A percentile compares a stretch with the other conserved stretches of the same genome.
Conservation (phyloP, 2,888 invertebrate species). For the Plebejus anna region DNA sequence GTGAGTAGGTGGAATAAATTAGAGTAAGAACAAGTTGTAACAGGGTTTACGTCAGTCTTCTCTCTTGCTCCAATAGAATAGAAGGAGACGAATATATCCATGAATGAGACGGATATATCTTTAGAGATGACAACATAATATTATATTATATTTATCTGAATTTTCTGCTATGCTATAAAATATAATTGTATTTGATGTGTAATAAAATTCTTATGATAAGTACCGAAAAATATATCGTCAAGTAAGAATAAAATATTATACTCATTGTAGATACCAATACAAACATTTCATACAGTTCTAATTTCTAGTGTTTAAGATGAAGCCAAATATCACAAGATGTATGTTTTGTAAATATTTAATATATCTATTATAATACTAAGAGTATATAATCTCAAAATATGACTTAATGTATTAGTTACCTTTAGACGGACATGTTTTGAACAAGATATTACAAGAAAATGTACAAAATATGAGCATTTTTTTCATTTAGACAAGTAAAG, state of each 20-base stretch:
- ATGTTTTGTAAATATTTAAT: constrained; percentile 50
- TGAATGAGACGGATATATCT: background rate
- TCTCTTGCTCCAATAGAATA: background rate
- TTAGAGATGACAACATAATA: background rate
- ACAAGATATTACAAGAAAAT: background rate
- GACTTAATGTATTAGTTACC: constrained; percentile 62
- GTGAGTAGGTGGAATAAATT: background rate
- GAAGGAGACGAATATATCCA: background rate
- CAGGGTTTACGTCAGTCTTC: constrained; percentile 3
- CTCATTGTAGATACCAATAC: background rate
- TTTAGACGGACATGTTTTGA: constrained; percentile 56
- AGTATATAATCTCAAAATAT: constrained; percentile 57
- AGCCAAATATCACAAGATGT: constrained; percentile 72
- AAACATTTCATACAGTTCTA: constrained; percentile 47
- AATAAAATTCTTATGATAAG: background rate
- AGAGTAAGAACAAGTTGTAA: background rate
- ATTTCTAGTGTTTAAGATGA: constrained; percentile 49
- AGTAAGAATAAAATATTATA: constrained; percentile 7
- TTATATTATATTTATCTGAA: background rate
- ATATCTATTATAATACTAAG: constrained; percentile 42
- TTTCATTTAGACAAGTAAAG: background rate
- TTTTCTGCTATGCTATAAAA: background rate
- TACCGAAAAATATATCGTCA: background rate
- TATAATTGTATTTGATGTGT: background rate
- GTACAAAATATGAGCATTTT: background rate